Conservation (phyloP, 2,797 vertebrate species). For the Sebastiscus albofasciatus region DNA sequence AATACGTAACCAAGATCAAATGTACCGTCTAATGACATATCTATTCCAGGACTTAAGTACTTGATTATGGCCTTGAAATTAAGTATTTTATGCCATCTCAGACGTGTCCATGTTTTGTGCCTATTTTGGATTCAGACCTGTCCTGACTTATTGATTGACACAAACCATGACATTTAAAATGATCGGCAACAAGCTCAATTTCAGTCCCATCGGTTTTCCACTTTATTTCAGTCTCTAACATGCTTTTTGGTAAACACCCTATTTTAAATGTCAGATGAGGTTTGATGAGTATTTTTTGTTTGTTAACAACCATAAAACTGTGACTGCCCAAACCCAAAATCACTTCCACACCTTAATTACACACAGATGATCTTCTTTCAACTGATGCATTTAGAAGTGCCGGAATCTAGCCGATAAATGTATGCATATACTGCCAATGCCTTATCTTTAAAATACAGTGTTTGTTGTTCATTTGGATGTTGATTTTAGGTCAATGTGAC, state of each 20-base stretch:
- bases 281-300: background rate
- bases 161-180: slow-evolving; percentile 15
- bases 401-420: background rate
- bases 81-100: background rate
- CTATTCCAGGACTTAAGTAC: background rate
- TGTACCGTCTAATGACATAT: background rate
- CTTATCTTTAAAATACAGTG: background rate
- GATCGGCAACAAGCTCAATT: background rate
- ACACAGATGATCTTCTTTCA: background rate
- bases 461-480: background rate
- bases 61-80: background rate
- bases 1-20: background rate
- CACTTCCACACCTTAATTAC: background rate
- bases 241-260: background rate
- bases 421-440: background rate
- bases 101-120: background rate
- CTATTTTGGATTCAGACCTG: background rate
- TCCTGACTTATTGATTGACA: slow-evolving; percentile 4
- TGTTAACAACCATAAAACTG: background rate
- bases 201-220: background rate
- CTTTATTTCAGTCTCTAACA: background rate
- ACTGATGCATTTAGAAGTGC: background rate
- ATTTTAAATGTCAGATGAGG: slow-evolving; percentile 3
- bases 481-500: background rate
- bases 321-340: background rate